Evolutionary conservation across 1,140 invertebrate genomes (phyloP), one percentile per base, ranked within the genome.

Genomic region (Oreohelix idahoensis): DNA sequence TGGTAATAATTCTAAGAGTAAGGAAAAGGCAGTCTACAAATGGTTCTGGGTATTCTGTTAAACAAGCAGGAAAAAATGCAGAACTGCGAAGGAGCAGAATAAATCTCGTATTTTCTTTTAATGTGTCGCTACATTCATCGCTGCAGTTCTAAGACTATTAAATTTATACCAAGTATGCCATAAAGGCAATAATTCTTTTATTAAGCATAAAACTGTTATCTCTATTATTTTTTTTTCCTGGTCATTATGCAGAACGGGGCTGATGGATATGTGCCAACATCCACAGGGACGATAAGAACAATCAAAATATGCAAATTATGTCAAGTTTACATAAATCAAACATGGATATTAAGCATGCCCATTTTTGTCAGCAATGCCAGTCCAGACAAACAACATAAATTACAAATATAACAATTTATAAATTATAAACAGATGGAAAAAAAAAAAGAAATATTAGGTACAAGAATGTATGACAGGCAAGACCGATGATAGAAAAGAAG

Each of bases 321-420:
- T 35, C 11, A 32, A 35, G 63, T 66, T 32, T 29, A 66, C 29
- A 66, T 66, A 17, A 66, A 58, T 17, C 63, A 66, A 66, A 66
- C n/a, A 66, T 32, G 8, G n/a, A 32, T 17, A 58, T 10, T 71
- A 36, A 15, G 69, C 69, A 74, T 74, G 71, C 71, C 71, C 23
- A 74, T 74, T 74, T 74, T 74, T 74, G 71, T 42, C 71, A 74
- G 71, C 38, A 11, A 23, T 42, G 38, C 36, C 38, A 74, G 71
- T 74, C 71, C 71, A 42, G 38, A 42, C 71, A 74, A 74, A 74
- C 53, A 58, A 23, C 53, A 58, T 23, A 15, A 15, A 45, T 8
- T 45, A 45, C 42, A 45, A 15, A 15, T 8, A 45, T 5, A 58
- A 58, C 53, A 45, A 8, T 45, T 58, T 58, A 20, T 58, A 23